Evolutionary conservation across 1,140 invertebrate species (phyloP), one percentile per base, ranked within the genome.

Genomic region (Drosophila willistoni): DNA sequence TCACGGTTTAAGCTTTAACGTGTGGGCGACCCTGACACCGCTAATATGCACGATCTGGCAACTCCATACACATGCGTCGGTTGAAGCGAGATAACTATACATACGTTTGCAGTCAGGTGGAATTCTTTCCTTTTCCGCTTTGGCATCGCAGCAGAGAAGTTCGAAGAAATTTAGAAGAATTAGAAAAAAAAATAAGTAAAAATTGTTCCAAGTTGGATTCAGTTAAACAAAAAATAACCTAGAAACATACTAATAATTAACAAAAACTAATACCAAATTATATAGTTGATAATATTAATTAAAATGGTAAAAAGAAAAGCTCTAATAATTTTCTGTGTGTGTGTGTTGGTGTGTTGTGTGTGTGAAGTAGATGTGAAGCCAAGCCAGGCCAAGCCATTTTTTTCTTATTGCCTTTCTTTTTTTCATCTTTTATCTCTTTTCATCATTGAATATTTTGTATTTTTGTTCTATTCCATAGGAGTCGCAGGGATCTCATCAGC

Each of bases 401-500:
- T 39, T 39, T 12, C 2, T 25, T 14, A 34, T 17, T 60, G 7
- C 9, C 13, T 22, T 19, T 7, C 1, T 7, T 3, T 33, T 0
- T 41, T 9, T 41, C 22, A 29, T 29, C 5, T 29, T 29, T 3
- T 29, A 29, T 29, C 29, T 29, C 6, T 29, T 29, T 29, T 29
- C 6, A 29, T 29, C 5, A 29, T 7, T 6, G 29, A 29, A 29
- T 6, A 29, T 29, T 5, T 7, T 29, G 5, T 29, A 29, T 29
- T 29, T 29, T 6, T 29, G 5, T 29, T 29, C 6, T 6, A 0
- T 29, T 29, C 0, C 22, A 25, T 29, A 82, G 1, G 64, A 79
- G 83, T 36, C 70, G 33, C 34, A 41, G 12, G 55, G 47, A 19
- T 68, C 59, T 59, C 78, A 57, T 60, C 78, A 66, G 55, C 42